Conservation (phyloP, 23 tunicate genomes). For the Botrylloides violaceus region DNA sequence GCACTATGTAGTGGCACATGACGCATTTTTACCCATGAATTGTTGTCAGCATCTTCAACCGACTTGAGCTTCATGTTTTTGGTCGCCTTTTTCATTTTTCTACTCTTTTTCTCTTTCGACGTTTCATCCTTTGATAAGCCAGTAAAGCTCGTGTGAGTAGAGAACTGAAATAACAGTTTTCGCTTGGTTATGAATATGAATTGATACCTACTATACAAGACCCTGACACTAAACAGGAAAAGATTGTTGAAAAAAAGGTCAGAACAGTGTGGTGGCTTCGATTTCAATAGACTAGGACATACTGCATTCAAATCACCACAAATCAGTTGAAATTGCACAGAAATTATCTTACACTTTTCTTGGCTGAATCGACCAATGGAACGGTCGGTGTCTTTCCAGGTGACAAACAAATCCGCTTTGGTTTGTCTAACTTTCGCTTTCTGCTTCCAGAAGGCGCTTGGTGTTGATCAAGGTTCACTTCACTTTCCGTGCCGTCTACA, state of each 20-base stretch:
- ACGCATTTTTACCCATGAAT: constrained; percentile 10
- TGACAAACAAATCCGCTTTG: constrained; percentile 25
- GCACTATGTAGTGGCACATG: too few species aligned
- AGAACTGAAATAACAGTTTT: too few species aligned
- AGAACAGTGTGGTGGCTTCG: neutral
- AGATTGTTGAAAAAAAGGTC: too few species aligned
- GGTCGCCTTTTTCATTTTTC: constrained; percentile 11
- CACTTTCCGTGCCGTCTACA: neutral
- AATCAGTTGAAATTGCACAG: neutral
- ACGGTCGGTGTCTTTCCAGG: constrained; percentile 20
- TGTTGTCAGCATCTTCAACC: neutral
- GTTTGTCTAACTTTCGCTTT: constrained; percentile 34
- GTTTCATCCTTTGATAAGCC: too few species aligned
- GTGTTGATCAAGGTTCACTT: neutral
- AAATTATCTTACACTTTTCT: constrained; percentile 21
- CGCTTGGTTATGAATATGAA: too few species aligned
- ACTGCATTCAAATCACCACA: neutral
- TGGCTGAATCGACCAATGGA: constrained; percentile 12
- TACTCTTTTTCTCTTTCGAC: too few species aligned
- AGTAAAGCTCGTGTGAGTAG: too few species aligned
- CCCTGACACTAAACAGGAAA: too few species aligned
- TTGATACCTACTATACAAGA: too few species aligned
- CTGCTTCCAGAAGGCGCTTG: constrained; percentile 32
- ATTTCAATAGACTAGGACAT: neutral
- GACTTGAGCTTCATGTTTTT: neutral